Base-by-base conservation (phyloP, 2,888 invertebrate genomes). In the Eurytoma californica region DNA sequence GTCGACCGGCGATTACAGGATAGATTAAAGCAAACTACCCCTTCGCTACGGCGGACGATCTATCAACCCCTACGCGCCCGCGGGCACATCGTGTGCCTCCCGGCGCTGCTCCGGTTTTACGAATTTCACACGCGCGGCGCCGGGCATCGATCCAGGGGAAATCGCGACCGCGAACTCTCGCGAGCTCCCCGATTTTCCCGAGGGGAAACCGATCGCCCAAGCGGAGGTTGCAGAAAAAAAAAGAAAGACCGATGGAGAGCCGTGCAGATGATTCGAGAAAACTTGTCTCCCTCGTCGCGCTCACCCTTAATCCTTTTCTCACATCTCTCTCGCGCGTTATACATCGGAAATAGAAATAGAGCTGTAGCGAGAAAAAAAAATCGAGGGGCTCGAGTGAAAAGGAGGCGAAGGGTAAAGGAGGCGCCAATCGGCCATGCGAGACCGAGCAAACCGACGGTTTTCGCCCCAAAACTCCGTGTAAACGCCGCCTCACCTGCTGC, bases 11-110 rank as follows among this genome's bases (percentile, higher is more conserved):
- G 89, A 90, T 90, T 90, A 90, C 89, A 84, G 89, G 87, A 90
- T 89, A 90, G 90, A 90, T 90, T 90, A 90, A 89, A 90, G 87
- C 88, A 87, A 88, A 87, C 89, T 89, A 89, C 89, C 89, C 89
- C 89, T 89, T 90, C 89, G 89, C 88, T 88, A 88, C 87, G 88
- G 86, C 85, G 85, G 84, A 84, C 88, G 87, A 90, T 90, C 90
- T 89, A 89, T 90, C 90, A 90, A 88, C 85, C 86, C 86, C 86
- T 72, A 84, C 85, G 83, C 86, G 83, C 83, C 82, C 81, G 82
- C 55, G 65, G 63, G 55, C 65, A 39, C 68, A 60, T 18, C 72
- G 30, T 65, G 49, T 49, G 14, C 16, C 12, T 30, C 39, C 51
- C 60, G 12, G 55, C 30, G 67, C 76, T 57, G 13, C 39, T 67